Evolutionary conservation across 2,888 invertebrate species (phyloP).

Genomic region (Leucoptera coffeella): DNA sequence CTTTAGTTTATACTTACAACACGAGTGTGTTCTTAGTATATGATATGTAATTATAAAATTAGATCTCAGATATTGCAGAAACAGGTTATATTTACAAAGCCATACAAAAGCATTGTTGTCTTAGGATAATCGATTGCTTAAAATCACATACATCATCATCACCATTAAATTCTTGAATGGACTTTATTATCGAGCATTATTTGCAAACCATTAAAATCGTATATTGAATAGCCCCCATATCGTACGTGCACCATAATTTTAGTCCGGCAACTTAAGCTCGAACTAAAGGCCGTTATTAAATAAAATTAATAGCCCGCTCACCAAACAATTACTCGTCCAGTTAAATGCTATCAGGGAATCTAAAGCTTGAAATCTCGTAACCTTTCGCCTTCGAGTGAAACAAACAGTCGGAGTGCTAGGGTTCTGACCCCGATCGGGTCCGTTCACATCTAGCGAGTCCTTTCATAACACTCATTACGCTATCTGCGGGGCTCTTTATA

Average conservation of each 20-base stretch:
- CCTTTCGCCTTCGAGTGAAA: constrained; percentile 41
- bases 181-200: too few relatives aligned
- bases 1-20: too few relatives aligned
- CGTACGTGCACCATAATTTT: constrained; percentile 24
- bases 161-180: too few relatives aligned
- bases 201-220: constrained; percentile 16
- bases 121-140: too few relatives aligned
- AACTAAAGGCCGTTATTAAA: constrained; percentile 30
- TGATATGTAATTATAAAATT: too few relatives aligned
- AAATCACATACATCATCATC: too few relatives aligned
- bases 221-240: constrained; percentile 23
- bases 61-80: too few relatives aligned
- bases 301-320: constrained; percentile 39
- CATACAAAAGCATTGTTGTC: too few relatives aligned
- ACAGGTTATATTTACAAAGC: too few relatives aligned
- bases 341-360: constrained; percentile 45
- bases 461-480: constrained; percentile 3
- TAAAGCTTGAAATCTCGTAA: constrained; percentile 45
- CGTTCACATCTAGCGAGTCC: constrained; percentile 13
- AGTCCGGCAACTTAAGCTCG: constrained; percentile 31
- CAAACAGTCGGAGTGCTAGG: constrained; percentile 11
- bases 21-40: too few relatives aligned
- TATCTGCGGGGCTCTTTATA: too few relatives aligned
- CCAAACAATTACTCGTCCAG: constrained; percentile 43
- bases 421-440: constrained; percentile 12